Conservation (phyloP, 2,888 invertebrate genomes). For the Lamellibrachia satsuma region DNA sequence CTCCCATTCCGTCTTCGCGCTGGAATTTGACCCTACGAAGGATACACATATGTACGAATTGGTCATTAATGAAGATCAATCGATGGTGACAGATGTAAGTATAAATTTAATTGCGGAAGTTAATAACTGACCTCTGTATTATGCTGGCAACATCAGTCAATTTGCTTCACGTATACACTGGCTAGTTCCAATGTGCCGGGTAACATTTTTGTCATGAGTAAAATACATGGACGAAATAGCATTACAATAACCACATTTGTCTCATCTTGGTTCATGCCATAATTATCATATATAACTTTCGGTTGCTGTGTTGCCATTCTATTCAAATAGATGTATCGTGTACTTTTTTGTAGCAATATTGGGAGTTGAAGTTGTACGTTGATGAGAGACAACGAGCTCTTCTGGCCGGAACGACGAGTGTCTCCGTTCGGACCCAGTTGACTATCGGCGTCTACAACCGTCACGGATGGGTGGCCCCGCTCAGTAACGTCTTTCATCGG, state of each 20-base stretch:
- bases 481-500: not conserved
- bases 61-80: not conserved
- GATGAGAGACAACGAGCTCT: not conserved
- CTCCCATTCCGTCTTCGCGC: not conserved
- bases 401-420: not conserved
- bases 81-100: not conserved
- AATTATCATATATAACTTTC: too few species aligned
- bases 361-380: not conserved
- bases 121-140: not conserved
- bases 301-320: not conserved
- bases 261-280: too few species aligned
- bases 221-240: too few species aligned
- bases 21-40: not conserved
- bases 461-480: not conserved
- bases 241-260: too few species aligned
- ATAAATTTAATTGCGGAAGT: not conserved
- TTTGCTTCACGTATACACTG: too few species aligned
- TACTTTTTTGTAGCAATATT: not conserved
- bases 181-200: too few species aligned
- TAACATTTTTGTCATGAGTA: too few species aligned
- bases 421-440: not conserved
- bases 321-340: not conserved
- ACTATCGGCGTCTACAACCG: conserved; percentile 3
- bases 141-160: too few species aligned
- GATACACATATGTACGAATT: not conserved